phyloP scores from a whole-genome alignment of 30 jellyfish, hydroid and myxozoan species.

The Cassiopea andromeda region DNA sequence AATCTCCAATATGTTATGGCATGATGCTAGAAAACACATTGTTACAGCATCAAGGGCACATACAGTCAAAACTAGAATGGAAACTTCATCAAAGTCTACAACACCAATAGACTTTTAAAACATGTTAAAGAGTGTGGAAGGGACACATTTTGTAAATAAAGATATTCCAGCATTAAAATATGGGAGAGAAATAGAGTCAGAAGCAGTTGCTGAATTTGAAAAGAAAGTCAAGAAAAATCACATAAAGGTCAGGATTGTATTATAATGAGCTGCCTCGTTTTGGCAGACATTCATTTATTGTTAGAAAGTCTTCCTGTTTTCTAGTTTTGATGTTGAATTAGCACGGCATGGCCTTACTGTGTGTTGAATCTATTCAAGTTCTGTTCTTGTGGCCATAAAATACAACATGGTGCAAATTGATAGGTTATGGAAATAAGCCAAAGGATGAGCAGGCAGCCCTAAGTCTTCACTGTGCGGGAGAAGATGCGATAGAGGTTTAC shows the following conservation, averaged over 20 bases:
- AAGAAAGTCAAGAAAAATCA: no score
- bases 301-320: background rate
- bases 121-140: no score
- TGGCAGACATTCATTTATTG: background rate
- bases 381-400: background rate
- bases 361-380: background rate
- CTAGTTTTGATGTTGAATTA: background rate
- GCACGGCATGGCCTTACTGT: background rate
- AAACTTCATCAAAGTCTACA: no score
- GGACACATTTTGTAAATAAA: no score
- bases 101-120: no score
- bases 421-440: constrained; percentile 42
- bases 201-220: no score
- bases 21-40: no score
- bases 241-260: background rate
- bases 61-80: no score
- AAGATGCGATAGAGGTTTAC: constrained; percentile 44
- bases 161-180: no score
- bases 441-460: constrained; percentile 31
- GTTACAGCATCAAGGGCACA: no score
- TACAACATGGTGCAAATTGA: background rate
- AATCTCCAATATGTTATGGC: no score
- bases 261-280: background rate
- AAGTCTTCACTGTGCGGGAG: constrained; percentile 21
- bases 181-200: no score